phyloP scores from a whole-genome alignment of 2,113 vertebrate genomes.

The Macrotus californicus region DNA sequence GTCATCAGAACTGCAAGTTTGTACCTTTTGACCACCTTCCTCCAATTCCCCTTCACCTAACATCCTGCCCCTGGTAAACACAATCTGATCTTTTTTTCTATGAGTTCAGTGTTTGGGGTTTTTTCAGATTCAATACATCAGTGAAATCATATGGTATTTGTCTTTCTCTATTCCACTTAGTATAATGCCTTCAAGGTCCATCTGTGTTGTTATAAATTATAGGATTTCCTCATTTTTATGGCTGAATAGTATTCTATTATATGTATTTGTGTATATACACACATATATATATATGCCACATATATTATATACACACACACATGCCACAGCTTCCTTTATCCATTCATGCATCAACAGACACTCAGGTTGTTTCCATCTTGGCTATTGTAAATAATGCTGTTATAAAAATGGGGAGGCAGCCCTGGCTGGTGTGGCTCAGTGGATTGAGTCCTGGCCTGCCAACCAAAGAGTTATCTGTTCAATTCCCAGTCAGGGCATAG shows the following conservation, averaged over 20 bases:
- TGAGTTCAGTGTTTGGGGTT: background rate
- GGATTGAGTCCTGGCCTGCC: no score
- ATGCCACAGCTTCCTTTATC: background rate
- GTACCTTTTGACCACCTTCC: background rate
- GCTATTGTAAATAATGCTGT: background rate
- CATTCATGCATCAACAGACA: background rate
- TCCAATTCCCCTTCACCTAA: background rate
- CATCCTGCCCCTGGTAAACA: background rate
- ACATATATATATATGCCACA: background rate
- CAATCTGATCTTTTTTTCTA: background rate
- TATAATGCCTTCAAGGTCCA: background rate
- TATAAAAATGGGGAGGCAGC: background rate
- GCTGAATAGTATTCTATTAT: background rate
- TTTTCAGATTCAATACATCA: background rate
- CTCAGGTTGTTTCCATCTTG: background rate
- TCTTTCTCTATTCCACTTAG: background rate
- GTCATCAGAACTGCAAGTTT: background rate
- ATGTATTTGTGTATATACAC: no score
- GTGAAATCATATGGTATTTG: background rate
- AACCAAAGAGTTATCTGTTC: no score
- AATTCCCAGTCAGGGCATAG: no score
- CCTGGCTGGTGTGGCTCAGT: no score
- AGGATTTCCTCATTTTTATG: background rate
- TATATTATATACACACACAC: no score
- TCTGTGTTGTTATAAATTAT: background rate